phyloP scores from a whole-genome alignment of 2,888 invertebrate species.

The Spisula subtruncata region DNA sequence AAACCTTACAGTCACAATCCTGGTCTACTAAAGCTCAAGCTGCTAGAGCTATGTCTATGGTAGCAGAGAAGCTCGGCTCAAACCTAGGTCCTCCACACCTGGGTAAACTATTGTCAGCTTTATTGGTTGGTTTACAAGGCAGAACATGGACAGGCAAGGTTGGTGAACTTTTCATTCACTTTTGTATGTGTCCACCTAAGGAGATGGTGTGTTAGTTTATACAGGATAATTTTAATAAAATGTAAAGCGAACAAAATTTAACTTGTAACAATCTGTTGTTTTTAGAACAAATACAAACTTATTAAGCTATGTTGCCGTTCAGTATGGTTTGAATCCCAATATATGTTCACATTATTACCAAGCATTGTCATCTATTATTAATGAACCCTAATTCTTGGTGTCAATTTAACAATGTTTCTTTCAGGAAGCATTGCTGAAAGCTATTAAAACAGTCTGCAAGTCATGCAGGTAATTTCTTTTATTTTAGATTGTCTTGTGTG shows the following conservation, averaged over 20 bases:
- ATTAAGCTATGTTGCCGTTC: too few species aligned
- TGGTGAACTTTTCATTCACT: neutral
- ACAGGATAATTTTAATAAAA: too few species aligned
- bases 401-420: slow-evolving; percentile 54
- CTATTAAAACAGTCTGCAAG: slow-evolving; percentile 92
- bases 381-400: neutral
- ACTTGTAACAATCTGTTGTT: too few species aligned
- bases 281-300: too few species aligned
- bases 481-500: neutral
- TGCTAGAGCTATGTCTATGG: slow-evolving; percentile 93
- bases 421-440: slow-evolving; percentile 93
- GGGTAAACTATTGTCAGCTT: slow-evolving; percentile 90
- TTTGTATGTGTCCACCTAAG: neutral
- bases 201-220: too few species aligned
- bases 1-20: slow-evolving; percentile 93
- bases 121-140: slow-evolving; percentile 92
- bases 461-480: slow-evolving; percentile 90
- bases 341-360: too few species aligned
- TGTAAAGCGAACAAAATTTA: too few species aligned
- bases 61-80: slow-evolving; percentile 92
- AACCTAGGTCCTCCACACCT: slow-evolving; percentile 90
- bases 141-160: slow-evolving; percentile 95
- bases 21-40: slow-evolving; percentile 96
- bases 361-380: too few species aligned
- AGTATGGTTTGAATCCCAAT: too few species aligned